Evolutionary conservation across 2,113 vertebrate genomes (phyloP).

Genomic region (Ariopsis seemanni): DNA sequence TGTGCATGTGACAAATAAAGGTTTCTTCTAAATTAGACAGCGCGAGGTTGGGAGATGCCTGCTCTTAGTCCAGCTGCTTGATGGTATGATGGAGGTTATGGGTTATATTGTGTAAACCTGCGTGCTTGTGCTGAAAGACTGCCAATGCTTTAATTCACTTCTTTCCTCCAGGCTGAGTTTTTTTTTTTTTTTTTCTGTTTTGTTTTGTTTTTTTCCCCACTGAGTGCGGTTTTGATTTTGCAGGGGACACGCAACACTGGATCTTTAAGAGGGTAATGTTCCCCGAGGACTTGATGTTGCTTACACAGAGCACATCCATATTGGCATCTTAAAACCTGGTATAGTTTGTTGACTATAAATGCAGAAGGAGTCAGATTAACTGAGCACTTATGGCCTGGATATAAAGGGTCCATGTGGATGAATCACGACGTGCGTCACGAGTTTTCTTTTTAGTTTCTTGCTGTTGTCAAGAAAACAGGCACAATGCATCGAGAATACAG

Average conservation of each 20-base stretch:
- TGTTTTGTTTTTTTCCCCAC: background rate
- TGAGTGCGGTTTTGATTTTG: background rate
- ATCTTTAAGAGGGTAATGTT: conserved; percentile 9
- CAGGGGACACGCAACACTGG: background rate
- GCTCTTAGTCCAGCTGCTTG: conserved; percentile 41
- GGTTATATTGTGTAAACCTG: background rate
- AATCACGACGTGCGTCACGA: conserved; percentile 35
- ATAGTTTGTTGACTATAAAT: conserved; percentile 31
- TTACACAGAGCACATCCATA: background rate
- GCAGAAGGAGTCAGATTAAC: conserved; percentile 30
- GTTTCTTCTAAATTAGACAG: background rate
- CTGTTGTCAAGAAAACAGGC: conserved; percentile 26
- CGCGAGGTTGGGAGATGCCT: conserved; percentile 13
- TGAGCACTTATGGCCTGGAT: conserved; percentile 40
- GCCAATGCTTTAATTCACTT: background rate
- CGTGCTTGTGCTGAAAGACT: background rate
- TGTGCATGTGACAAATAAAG: too few relatives aligned
- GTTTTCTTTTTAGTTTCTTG: background rate
- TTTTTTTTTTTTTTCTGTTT: background rate
- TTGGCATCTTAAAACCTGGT: conserved; percentile 24
- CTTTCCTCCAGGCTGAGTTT: background rate
- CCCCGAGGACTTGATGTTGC: background rate
- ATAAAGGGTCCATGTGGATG: conserved; percentile 34
- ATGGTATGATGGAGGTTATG: conserved; percentile 17
- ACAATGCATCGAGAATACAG: background rate